Conservation (phyloP, 2,888 invertebrate species). For the Campaea margaritaria region DNA sequence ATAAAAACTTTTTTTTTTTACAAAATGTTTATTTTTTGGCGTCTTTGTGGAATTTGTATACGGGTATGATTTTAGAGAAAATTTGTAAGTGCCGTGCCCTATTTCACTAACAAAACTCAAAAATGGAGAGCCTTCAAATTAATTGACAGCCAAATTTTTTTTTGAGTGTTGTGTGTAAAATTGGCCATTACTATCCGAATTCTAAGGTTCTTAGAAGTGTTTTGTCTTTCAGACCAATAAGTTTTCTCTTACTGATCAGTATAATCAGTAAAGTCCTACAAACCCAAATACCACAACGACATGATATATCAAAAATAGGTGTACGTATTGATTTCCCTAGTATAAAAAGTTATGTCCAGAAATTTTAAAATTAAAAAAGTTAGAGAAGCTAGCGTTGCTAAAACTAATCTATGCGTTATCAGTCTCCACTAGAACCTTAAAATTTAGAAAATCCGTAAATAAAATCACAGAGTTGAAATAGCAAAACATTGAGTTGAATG, state of each 20-base stretch:
- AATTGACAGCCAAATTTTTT: neutral
- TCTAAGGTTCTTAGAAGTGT: slow-evolving; percentile 16
- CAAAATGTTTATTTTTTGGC: slow-evolving; percentile 51
- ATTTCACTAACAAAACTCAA: slow-evolving; percentile 1
- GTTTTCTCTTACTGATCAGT: slow-evolving; percentile 46
- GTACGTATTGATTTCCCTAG: slow-evolving; percentile 45
- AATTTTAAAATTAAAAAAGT: slow-evolving; percentile 68
- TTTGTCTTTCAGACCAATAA: neutral
- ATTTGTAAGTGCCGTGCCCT: neutral
- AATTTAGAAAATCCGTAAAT: slow-evolving; percentile 84
- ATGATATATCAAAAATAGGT: slow-evolving; percentile 47
- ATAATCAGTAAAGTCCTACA: slow-evolving; percentile 60
- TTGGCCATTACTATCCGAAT: slow-evolving; percentile 4
- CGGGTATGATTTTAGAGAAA: neutral
- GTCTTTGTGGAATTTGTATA: slow-evolving; percentile 61
- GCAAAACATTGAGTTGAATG: slow-evolving; percentile 80
- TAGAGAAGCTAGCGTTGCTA: slow-evolving; percentile 85
- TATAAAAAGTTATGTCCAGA: slow-evolving; percentile 68
- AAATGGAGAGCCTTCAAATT: neutral
- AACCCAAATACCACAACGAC: slow-evolving; percentile 44
- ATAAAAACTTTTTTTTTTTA: slow-evolving; percentile 57
- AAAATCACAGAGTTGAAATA: slow-evolving; percentile 84
- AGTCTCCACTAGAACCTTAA: slow-evolving; percentile 85
- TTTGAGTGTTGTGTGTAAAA: neutral
- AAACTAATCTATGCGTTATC: slow-evolving; percentile 85